A percentile compares a stretch with the other conserved stretches of the same genome.
phyloP scores from a whole-genome alignment of 2,888 invertebrate genomes.

The Stenodera caucasica region DNA sequence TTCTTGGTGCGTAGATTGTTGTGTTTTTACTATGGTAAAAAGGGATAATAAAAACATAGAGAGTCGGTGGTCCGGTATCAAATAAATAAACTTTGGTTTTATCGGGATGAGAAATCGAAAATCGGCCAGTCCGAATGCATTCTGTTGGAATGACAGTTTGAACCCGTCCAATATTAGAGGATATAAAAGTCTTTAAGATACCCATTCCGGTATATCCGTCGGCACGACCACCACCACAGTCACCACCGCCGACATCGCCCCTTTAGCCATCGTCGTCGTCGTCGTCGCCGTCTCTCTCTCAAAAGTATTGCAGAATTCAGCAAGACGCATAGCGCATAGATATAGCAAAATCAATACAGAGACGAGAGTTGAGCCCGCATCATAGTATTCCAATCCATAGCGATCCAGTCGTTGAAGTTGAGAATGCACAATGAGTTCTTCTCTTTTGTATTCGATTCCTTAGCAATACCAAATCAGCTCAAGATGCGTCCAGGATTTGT shows the following conservation, averaged over 20 bases:
- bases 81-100: conserved; percentile 31
- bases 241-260: conserved; percentile 1
- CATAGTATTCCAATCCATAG: conserved; percentile 46
- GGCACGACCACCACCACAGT: conserved; percentile 21
- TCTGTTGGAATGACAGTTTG: conserved; percentile 45
- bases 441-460: conserved; percentile 30
- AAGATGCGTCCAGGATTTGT: conserved; percentile 20
- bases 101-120: conserved; percentile 46
- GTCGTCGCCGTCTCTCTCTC: conserved; percentile 22
- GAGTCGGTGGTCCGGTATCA: conserved; percentile 28
- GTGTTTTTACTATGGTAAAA: neutral
- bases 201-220: conserved; percentile 30
- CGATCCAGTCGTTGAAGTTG: conserved; percentile 39
- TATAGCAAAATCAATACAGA: conserved; percentile 49
- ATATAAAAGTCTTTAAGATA: conserved; percentile 51
- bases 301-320: conserved; percentile 45
- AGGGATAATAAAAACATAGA: conserved; percentile 20
- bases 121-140: conserved; percentile 36
- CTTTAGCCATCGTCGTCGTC: conserved; percentile 1
- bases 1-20: conserved; percentile 15
- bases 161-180: conserved; percentile 49
- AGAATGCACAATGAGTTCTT: conserved; percentile 43
- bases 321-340: conserved; percentile 51
- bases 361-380: conserved; percentile 44
- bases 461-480: neutral